Evolutionary conservation across 2,113 vertebrate species (phyloP).

Genomic region (Rhinolophus ferrumequinum): DNA sequence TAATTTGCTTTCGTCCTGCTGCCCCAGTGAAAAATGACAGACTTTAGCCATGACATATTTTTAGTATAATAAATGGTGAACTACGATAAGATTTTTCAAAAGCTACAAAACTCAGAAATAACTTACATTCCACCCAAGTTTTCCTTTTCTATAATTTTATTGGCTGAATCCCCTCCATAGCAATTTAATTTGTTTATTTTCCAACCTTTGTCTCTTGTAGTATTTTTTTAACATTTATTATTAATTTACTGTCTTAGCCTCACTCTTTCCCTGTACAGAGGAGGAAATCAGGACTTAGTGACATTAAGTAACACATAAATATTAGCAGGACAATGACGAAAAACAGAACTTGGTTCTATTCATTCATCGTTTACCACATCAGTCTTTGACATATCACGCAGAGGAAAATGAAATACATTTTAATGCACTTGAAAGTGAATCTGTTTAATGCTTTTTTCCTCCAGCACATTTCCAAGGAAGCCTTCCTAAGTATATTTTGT

Average conservation of each 20-base stretch:
- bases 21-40: not conserved
- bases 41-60: not conserved
- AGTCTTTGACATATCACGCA: not conserved
- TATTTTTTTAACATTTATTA: not conserved
- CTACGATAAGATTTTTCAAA: conserved; percentile 14
- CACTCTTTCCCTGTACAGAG: not conserved
- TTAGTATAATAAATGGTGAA: conserved; percentile 5
- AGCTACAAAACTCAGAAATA: not conserved
- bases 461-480: not conserved
- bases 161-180: not conserved
- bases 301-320: not conserved
- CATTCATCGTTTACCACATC: not conserved
- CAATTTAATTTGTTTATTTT: not conserved
- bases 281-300: not conserved
- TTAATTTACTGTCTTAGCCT: not conserved
- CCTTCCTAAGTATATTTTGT: not conserved
- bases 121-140: not conserved
- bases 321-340: not conserved
- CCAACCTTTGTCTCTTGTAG: not conserved
- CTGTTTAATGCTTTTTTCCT: not conserved
- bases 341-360: not conserved
- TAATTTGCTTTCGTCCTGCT: not conserved
- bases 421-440: conserved; percentile 35
- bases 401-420: conserved; percentile 36
- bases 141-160: conserved; percentile 4